Evolutionary conservation across 2,888 invertebrate species (phyloP).

Genomic region (Allophyes oxyacanthae): DNA sequence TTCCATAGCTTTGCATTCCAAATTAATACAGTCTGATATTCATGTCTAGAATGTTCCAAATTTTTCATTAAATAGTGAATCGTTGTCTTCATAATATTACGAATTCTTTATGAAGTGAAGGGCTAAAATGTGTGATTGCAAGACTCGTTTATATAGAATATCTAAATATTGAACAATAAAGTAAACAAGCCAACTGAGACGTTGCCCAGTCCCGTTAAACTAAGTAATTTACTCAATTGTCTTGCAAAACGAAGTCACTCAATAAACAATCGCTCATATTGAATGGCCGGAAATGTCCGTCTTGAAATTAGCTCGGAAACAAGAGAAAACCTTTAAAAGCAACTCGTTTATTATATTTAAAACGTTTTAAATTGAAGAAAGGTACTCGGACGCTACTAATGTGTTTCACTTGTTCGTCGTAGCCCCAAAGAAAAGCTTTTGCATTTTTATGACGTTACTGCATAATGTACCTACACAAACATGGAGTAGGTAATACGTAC

Average conservation of each 20-base stretch:
- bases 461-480: conserved; percentile 5
- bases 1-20: conserved; percentile 8
- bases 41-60: background rate
- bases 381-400: conserved; percentile 71
- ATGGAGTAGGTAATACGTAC: no score
- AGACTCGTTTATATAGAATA: conserved; percentile 1
- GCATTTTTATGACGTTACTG: conserved; percentile 60
- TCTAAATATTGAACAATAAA: conserved; percentile 32
- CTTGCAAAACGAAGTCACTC: conserved; percentile 80
- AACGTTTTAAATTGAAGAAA: conserved; percentile 79
- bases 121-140: no score
- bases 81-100: background rate
- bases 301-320: conserved; percentile 86
- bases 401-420: conserved; percentile 76
- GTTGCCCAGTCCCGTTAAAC: conserved; percentile 72
- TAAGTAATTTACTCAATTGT: conserved; percentile 84
- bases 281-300: conserved; percentile 89
- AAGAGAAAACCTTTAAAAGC: conserved; percentile 87
- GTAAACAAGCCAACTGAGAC: conserved; percentile 36
- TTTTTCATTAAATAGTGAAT: background rate
- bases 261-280: conserved; percentile 89
- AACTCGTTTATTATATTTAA: conserved; percentile 83
- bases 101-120: no score
- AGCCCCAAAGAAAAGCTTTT: conserved; percentile 55
- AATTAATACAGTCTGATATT: background rate